Percentiles rank a stretch among this genome's conserved stretches.
These are phyloP conservation scores for Acromyrmex heyeri DNA, from an alignment of 1,140 invertebrate species.

Conservation along the genomic window DNA sequence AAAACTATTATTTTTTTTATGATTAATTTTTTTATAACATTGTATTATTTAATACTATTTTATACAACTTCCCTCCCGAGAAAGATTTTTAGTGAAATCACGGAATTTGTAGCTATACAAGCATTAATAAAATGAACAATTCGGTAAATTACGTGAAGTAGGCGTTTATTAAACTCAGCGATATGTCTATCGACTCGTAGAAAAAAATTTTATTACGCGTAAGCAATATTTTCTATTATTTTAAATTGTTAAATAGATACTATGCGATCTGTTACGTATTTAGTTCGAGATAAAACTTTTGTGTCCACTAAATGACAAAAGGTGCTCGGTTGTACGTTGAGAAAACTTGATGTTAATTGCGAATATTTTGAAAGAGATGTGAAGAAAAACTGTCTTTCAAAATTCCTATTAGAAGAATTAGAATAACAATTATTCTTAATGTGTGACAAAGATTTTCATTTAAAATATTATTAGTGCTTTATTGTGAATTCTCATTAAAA, in stretches of 20 bases:
- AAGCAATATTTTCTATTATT: not conserved
- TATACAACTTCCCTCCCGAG: not conserved
- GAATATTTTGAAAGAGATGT: conserved; percentile 7
- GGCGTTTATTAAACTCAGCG: not conserved
- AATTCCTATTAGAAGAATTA: not conserved
- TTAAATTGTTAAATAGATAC: conserved; percentile 17
- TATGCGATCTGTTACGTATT: not conserved
- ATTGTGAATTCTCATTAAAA: not conserved
- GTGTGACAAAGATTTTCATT: not conserved
- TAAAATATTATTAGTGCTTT: not conserved
- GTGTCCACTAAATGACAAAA: conserved; percentile 1
- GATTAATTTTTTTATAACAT: not conserved
- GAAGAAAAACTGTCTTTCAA: conserved; percentile 7
- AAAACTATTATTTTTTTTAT: conserved; percentile 51
- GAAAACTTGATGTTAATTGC: conserved; percentile 17
- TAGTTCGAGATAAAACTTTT: not conserved
- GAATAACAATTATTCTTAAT: conserved; percentile 8
- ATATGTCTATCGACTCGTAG: not conserved
- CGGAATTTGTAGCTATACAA: conserved; percentile 17
- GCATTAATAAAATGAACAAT: conserved; percentile 32
- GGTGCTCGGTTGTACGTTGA: not conserved
- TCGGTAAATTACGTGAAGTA: conserved; percentile 3
- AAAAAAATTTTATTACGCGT: conserved; percentile 16
- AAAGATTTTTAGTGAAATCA: conserved; percentile 4
- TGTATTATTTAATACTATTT: conserved; percentile 52